Conservation (phyloP, 2,888 invertebrate genomes). For the Empis stercorea region DNA sequence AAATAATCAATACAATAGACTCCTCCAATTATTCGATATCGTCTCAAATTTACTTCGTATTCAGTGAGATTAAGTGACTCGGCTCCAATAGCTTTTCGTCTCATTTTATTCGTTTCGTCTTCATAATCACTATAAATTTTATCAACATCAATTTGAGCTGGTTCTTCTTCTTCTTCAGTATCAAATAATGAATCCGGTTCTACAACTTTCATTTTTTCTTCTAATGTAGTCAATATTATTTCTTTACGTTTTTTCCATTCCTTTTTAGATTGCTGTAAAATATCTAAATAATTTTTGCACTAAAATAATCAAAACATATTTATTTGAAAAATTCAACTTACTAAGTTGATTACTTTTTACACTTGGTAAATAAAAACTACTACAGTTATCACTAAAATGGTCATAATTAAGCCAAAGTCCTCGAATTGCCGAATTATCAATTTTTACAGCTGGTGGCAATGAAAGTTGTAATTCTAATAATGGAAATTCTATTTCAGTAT, state of each 20-base stretch:
- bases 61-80: constrained; percentile 34
- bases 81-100: constrained; percentile 27
- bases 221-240: constrained; percentile 30
- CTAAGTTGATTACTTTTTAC: constrained; percentile 22
- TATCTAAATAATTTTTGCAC: constrained; percentile 17
- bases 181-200: constrained; percentile 16
- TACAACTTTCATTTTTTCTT: constrained; percentile 26
- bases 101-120: constrained; percentile 28
- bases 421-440: constrained; percentile 36
- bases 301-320: not conserved
- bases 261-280: constrained; percentile 29
- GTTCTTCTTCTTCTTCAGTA: constrained; percentile 22
- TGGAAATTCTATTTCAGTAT: constrained; percentile 37
- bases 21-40: constrained; percentile 63
- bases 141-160: constrained; percentile 30
- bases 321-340: constrained; percentile 13
- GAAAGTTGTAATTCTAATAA: constrained; percentile 35
- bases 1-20: constrained; percentile 60
- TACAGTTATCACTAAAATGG: constrained; percentile 40
- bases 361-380: constrained; percentile 24
- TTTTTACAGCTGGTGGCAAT: constrained; percentile 35
- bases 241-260: constrained; percentile 37
- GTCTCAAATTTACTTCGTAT: constrained; percentile 59
- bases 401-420: constrained; percentile 41
- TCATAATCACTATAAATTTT: constrained; percentile 34